These are phyloP conservation scores for Lasioglossum figueresi DNA, from an alignment of 2,888 invertebrate species.

Conservation along the genomic window DNA sequence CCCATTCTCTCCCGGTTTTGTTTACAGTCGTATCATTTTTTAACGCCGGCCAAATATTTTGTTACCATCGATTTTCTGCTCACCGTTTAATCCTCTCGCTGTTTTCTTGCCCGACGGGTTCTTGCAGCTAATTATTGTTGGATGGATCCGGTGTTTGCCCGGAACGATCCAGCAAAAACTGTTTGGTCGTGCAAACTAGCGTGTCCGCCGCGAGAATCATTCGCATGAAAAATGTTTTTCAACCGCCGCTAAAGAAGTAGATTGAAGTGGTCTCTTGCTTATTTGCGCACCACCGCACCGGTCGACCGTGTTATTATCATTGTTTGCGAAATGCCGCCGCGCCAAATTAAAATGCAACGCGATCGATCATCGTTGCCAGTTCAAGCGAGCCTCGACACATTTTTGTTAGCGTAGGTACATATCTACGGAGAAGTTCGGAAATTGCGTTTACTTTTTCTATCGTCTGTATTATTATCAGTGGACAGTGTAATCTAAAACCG, in stretches of 20 bases:
- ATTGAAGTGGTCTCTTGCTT: not conserved
- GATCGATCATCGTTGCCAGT: not conserved
- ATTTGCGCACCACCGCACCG: not conserved
- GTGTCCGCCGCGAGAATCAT: not conserved
- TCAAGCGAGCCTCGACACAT: not conserved
- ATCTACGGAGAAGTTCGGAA: not conserved
- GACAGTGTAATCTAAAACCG: too few relatives aligned
- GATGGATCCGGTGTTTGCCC: not conserved
- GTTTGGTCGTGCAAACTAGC: not conserved
- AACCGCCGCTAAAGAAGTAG: not conserved
- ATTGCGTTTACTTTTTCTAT: not conserved
- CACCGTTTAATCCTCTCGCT: not conserved
- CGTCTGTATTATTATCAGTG: not conserved
- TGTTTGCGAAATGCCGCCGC: not conserved
- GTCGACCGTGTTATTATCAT: not conserved
- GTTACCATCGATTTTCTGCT: slow-evolving; percentile 42
- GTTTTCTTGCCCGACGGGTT: not conserved
- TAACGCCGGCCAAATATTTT: not conserved
- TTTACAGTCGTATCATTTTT: slow-evolving; percentile 26
- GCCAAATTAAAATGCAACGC: not conserved
- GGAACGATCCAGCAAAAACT: not conserved
- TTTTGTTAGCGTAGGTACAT: not conserved
- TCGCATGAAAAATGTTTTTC: not conserved
- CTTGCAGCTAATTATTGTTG: slow-evolving; percentile 13
- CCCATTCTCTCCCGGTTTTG: slow-evolving; percentile 10